These are phyloP conservation scores for Lamellibrachia columna DNA, from an alignment of 2,888 invertebrate species.

Conservation along the genomic window DNA sequence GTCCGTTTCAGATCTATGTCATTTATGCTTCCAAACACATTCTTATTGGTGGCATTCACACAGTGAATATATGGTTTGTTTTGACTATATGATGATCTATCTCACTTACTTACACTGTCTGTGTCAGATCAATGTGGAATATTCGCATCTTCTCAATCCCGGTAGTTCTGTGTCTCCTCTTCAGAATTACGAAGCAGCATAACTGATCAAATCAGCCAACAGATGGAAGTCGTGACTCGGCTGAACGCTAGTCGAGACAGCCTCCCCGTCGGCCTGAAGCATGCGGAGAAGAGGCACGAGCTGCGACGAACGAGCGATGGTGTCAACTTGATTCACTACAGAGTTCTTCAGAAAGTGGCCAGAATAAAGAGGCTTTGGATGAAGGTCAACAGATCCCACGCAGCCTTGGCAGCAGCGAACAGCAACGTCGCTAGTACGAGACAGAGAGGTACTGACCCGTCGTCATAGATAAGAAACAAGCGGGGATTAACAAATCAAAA, in stretches of 20 bases:
- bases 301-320: not conserved
- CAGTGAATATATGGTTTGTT: too few species aligned
- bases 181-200: not conserved
- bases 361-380: constrained; percentile 4
- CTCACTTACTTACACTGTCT: too few species aligned
- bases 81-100: too few species aligned
- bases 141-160: not conserved
- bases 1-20: too few species aligned
- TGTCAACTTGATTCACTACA: not conserved
- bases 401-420: not conserved
- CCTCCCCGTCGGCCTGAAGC: not conserved
- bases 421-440: not conserved
- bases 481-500: too few species aligned
- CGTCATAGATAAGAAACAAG: not conserved
- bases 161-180: not conserved
- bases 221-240: not conserved
- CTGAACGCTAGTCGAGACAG: not conserved
- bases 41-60: too few species aligned
- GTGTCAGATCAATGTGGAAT: not conserved
- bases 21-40: too few species aligned
- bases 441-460: not conserved
- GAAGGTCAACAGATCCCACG: not conserved
- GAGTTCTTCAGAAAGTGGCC: not conserved
- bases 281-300: not conserved
- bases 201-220: not conserved